phyloP scores from a whole-genome alignment of 2,888 invertebrate species.

The Protophormia terraenovae region DNA sequence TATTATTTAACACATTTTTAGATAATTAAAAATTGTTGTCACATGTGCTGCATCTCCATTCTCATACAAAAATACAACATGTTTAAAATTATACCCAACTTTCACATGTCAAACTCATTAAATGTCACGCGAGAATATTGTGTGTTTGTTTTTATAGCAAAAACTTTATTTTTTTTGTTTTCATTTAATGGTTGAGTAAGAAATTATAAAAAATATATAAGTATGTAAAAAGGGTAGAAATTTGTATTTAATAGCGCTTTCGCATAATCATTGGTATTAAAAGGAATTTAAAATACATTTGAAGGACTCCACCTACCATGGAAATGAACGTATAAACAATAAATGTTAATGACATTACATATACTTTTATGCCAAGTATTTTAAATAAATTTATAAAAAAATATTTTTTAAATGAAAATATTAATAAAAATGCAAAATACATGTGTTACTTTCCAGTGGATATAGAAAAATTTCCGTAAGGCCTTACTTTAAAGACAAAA shows the following conservation, averaged over 20 bases:
- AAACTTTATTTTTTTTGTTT: background rate
- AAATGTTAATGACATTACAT: conserved; percentile 49
- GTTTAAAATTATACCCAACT: background rate
- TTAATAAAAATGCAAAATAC: conserved; percentile 20
- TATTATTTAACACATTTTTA: background rate
- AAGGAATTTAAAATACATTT: conserved; percentile 38
- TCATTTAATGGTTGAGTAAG: background rate
- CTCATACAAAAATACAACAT: background rate
- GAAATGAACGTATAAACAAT: conserved; percentile 2
- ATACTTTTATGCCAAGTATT: background rate
- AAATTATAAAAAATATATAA: too few species aligned
- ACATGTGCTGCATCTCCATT: background rate
- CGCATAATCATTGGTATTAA: conserved; percentile 6
- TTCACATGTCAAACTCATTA: conserved; percentile 34
- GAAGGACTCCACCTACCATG: background rate
- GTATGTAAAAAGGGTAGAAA: background rate
- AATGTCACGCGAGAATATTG: conserved; percentile 38
- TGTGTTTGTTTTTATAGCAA: background rate
- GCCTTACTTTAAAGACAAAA: too few species aligned
- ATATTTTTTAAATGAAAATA: background rate
- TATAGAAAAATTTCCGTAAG: too few species aligned
- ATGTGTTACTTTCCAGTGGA: too few species aligned
- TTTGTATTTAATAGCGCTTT: conserved; percentile 7
- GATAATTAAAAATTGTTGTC: conserved; percentile 22
- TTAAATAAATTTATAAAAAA: background rate